Percentiles rank a stretch among this genome's conserved stretches.
Evolutionary conservation across 2,888 invertebrate species (phyloP).

Genomic region (Macrophya annulata): DNA sequence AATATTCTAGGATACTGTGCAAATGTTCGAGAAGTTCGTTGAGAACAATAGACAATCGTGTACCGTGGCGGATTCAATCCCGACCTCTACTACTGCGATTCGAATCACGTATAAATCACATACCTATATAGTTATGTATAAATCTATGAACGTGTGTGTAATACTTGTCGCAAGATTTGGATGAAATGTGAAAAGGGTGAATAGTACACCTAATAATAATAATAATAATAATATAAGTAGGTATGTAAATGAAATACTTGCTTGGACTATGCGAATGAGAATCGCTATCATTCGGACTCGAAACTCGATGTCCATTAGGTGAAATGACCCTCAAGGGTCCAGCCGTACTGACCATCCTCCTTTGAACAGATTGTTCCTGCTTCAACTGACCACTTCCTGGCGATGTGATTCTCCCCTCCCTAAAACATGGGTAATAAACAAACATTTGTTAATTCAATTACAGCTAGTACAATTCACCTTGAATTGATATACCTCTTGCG

Average conservation of each 20-base stretch:
- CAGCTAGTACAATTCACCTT: constrained; percentile 8
- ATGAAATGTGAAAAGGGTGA: constrained; percentile 2
- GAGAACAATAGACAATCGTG: constrained; percentile 35
- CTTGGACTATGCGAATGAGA: constrained; percentile 71
- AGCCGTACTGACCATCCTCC: constrained; percentile 69
- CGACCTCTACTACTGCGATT: constrained; percentile 35
- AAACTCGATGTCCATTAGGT: constrained; percentile 72
- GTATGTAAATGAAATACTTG: constrained; percentile 63
- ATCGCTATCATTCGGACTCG: constrained; percentile 75
- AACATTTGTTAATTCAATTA: constrained; percentile 50
- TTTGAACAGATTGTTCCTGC: constrained; percentile 68
- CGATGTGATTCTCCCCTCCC: constrained; percentile 49
- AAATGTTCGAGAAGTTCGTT: constrained; percentile 55
- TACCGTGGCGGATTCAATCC: constrained; percentile 4
- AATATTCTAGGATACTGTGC: constrained; percentile 46
- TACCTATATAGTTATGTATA: background rate
- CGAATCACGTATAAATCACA: constrained; percentile 35
- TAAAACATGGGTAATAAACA: constrained; percentile 35
- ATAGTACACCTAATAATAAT: constrained; percentile 8
- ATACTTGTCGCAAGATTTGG: background rate
- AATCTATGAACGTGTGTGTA: background rate
- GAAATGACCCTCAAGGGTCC: constrained; percentile 71
- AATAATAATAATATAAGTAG: constrained; percentile 20
- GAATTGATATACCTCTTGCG: background rate
- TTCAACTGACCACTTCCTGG: constrained; percentile 54